phyloP scores from a whole-genome alignment of 1,140 invertebrate species.

The Kradibia gibbosae region DNA sequence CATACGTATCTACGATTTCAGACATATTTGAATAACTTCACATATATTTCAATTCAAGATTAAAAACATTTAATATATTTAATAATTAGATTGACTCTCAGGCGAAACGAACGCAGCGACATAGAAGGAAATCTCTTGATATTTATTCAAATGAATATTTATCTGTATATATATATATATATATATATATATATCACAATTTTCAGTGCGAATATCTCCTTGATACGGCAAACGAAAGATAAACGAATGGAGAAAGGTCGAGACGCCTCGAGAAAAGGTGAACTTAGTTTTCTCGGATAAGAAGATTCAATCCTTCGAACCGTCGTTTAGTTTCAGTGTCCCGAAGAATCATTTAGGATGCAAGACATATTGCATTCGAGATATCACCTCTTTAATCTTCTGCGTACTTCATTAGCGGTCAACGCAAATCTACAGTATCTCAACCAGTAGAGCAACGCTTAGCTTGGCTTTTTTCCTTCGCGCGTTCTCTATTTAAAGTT shows the following conservation, averaged over 20 bases:
- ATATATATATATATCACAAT: too few relatives aligned
- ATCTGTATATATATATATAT: too few relatives aligned
- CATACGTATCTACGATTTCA: too few relatives aligned
- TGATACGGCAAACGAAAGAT: neutral
- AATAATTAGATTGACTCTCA: too few relatives aligned
- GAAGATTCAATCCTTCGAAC: conserved; percentile 14
- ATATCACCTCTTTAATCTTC: conserved; percentile 6
- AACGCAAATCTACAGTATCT: conserved; percentile 23
- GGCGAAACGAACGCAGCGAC: too few relatives aligned
- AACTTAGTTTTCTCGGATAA: neutral
- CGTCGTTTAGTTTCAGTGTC: conserved; percentile 28
- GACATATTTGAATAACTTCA: too few relatives aligned
- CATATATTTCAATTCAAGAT: too few relatives aligned
- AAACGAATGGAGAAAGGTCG: neutral
- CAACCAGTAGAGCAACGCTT: neutral
- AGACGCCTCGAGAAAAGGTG: too few relatives aligned
- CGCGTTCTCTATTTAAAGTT: neutral
- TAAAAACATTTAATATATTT: too few relatives aligned
- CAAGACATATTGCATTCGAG: neutral
- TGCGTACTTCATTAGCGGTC: conserved; percentile 47
- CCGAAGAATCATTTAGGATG: neutral
- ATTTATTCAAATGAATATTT: too few relatives aligned
- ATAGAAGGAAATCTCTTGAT: too few relatives aligned
- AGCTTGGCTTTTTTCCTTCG: neutral
- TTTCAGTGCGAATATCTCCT: neutral